These are phyloP conservation scores for Drosophila burlai DNA, from an alignment of 1,140 invertebrate species.

Conservation along the genomic window DNA sequence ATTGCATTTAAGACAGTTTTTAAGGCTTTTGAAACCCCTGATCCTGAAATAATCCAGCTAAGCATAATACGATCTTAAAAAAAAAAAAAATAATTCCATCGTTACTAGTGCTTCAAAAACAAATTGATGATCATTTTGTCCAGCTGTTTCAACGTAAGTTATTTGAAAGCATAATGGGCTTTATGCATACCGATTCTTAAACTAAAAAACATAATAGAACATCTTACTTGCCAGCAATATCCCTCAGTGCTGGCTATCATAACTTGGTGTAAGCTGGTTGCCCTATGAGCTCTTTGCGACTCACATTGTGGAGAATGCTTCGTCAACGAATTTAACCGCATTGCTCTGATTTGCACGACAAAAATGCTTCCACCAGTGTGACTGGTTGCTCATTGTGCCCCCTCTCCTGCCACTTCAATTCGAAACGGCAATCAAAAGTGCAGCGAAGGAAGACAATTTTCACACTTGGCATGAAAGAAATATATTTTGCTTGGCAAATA, in stretches of 20 bases:
- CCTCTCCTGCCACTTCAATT: slow-evolving; percentile 53
- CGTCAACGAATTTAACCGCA: slow-evolving; percentile 62
- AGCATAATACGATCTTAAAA: no score
- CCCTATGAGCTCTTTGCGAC: neutral
- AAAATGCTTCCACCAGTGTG: slow-evolving; percentile 24
- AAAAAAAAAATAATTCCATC: no score
- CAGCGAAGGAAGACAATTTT: slow-evolving; percentile 77
- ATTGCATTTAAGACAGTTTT: no score
- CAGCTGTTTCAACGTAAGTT: neutral
- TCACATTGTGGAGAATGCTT: slow-evolving; percentile 24
- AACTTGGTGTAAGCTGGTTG: slow-evolving; percentile 26
- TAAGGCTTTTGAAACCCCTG: no score
- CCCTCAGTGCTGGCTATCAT: neutral
- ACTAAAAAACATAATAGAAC: neutral
- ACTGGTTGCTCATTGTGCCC: slow-evolving; percentile 4
- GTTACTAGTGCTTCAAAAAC: neutral
- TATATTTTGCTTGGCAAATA: slow-evolving; percentile 77
- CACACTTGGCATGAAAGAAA: slow-evolving; percentile 69
- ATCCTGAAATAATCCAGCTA: no score
- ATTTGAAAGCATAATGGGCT: neutral
- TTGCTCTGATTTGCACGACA: slow-evolving; percentile 51
- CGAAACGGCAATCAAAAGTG: slow-evolving; percentile 78
- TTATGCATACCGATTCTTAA: no score
- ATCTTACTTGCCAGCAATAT: neutral
- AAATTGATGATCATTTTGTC: neutral